Evolutionary conservation across 2,888 invertebrate genomes (phyloP).

Genomic region (Drosophila algonquin): DNA sequence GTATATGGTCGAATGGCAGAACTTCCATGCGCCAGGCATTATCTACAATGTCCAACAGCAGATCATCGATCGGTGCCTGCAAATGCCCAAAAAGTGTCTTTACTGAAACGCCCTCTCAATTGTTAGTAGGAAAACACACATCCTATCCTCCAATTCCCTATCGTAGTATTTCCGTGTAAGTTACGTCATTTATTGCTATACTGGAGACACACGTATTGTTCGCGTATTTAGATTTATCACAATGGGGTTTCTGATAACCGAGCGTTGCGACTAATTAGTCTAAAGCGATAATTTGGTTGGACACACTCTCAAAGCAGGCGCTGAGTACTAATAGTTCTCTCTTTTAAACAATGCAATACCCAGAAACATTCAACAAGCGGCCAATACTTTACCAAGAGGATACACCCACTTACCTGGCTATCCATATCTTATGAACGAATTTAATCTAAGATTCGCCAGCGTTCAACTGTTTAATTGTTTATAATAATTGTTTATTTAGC

Average conservation of each 20-base stretch:
- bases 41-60: slow-evolving; percentile 86
- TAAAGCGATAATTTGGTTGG: slow-evolving; percentile 35
- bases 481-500: slow-evolving; percentile 48
- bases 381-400: neutral
- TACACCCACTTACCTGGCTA: slow-evolving; percentile 78
- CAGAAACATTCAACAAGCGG: neutral
- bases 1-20: slow-evolving; percentile 92
- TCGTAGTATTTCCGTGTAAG: neutral
- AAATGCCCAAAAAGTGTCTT: slow-evolving; percentile 1
- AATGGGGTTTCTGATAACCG: slow-evolving; percentile 63
- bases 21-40: slow-evolving; percentile 94
- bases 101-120: slow-evolving; percentile 53
- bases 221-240: slow-evolving; percentile 55
- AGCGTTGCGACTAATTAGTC: slow-evolving; percentile 48
- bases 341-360: neutral
- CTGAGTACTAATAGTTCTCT: neutral
- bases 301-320: slow-evolving; percentile 10
- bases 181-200: slow-evolving; percentile 56
- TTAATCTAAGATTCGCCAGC: slow-evolving; percentile 46
- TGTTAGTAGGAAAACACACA: neutral
- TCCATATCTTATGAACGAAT: slow-evolving; percentile 75
- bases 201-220: slow-evolving; percentile 35
- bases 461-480: slow-evolving; percentile 24
- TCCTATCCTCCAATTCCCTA: no score
- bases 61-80: slow-evolving; percentile 82